Base-by-base conservation (phyloP, 2,113 vertebrate genomes). In the Geococcyx californianus region DNA sequence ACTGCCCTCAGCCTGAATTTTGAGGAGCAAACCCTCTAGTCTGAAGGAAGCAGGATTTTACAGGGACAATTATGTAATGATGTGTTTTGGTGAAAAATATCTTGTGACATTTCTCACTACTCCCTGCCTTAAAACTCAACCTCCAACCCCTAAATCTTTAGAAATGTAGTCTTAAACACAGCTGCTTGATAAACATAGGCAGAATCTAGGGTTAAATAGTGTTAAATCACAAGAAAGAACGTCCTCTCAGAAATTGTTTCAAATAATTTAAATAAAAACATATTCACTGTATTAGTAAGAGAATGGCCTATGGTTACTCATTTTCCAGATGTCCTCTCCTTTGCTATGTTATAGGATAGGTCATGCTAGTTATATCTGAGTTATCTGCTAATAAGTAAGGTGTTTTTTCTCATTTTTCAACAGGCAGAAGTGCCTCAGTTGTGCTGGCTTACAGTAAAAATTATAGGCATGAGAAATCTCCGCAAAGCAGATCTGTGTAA, bases 401-500 rank as follows among this genome's bases (percentile, higher is more conserved):
- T n/a, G 6, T 66, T 67, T 66, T 87, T 87, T 56, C 64, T 40
- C 13, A 11, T 84, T 94, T 13, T 63, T 90, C 52, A 93, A 47
- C 95, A 98, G 97, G 56, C 51, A 76, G 90, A 93, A 74, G 66
- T 72, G 16, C 74, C 91, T 82, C 79, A n/a, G 38, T 74, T 97
- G 34, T 7, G 20, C 69, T 96, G 96, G 72, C 83, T 98, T 67
- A 90, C 87, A 75, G 95, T 98, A 54, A 96, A 78, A 87, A 79
- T 98, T 51, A 55, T 97, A 58, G 54, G 94, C 33, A 34, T 96
- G 45, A 96, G 59, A 68, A 98, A 98, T 72, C 81, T 97, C 44
- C 74, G 2, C 67, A 95, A 68, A 59, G 92, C 96, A 73, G 97
- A 98, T 36, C 24, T 95, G 20, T 86, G 97, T 98, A 78, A 97